phyloP scores from a whole-genome alignment of 2,113 vertebrate genomes.

The Grammomys dolichurus region DNA sequence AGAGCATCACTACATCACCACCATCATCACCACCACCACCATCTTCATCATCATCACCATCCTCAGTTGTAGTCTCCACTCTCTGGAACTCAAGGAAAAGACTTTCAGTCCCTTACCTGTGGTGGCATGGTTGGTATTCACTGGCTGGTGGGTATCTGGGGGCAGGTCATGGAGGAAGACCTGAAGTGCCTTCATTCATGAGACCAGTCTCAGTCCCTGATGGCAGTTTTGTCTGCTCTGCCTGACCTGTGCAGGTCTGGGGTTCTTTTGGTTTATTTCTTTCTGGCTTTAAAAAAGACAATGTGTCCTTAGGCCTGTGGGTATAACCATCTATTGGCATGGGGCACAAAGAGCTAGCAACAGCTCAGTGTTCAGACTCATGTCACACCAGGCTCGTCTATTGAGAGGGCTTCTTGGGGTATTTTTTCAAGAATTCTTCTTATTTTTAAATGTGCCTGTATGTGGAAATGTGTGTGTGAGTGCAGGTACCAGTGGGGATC shows the following conservation, averaged over 20 bases:
- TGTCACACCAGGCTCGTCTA: too few relatives aligned
- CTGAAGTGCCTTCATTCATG: too few relatives aligned
- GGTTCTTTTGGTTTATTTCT: not conserved
- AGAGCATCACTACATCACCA: not conserved
- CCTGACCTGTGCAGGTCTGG: not conserved
- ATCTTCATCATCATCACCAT: too few relatives aligned
- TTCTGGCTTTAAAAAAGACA: not conserved
- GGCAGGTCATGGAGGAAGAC: not conserved
- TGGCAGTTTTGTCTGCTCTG: not conserved
- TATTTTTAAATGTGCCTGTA: not conserved
- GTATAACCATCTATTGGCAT: not conserved
- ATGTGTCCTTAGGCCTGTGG: accelerated
- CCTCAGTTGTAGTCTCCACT: not conserved
- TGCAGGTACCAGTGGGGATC: not conserved
- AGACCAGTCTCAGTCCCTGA: accelerated
- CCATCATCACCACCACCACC: not conserved
- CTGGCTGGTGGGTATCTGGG: not conserved
- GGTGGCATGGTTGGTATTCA: not conserved
- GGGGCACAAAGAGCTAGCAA: not conserved
- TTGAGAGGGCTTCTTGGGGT: not conserved
- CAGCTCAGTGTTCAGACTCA: not conserved
- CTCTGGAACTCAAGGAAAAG: not conserved
- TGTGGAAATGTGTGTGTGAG: not conserved
- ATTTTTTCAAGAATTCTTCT: not conserved
- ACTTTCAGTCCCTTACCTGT: not conserved